phyloP scores from a whole-genome alignment of 2,113 vertebrate genomes.

The Montifringilla adamsi region DNA sequence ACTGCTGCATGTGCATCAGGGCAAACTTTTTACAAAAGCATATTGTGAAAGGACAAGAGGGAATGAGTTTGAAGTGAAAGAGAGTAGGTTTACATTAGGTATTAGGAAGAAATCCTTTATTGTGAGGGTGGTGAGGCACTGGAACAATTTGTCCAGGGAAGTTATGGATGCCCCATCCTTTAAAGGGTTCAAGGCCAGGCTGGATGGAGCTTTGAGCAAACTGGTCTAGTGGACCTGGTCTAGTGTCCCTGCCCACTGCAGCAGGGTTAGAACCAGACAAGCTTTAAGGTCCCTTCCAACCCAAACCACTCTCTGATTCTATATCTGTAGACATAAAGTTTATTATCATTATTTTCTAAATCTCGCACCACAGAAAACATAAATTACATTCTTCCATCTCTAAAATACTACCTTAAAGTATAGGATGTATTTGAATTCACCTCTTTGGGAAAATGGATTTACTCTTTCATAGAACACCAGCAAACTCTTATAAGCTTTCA shows the following conservation, averaged over 20 bases:
- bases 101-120: background rate
- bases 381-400: background rate
- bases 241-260: background rate
- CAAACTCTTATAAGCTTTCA: background rate
- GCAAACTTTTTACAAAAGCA: background rate
- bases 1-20: rapidly evolving
- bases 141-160: background rate
- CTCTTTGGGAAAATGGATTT: background rate
- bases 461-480: background rate
- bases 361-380: rapidly evolving
- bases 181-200: background rate
- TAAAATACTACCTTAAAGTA: background rate
- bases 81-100: background rate
- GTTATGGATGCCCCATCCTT: background rate
- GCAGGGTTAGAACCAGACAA: background rate
- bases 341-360: background rate
- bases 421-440: background rate
- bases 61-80: background rate
- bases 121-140: background rate
- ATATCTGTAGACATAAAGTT: background rate
- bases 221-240: background rate
- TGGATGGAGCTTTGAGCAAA: background rate
- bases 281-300: background rate
- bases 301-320: background rate
- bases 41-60: background rate